A percentile compares a stretch with the other conserved stretches of the same genome.
These are phyloP conservation scores for Atherinomorus stipes DNA, from an alignment of 2,113 vertebrate species.

Conservation along the genomic window DNA sequence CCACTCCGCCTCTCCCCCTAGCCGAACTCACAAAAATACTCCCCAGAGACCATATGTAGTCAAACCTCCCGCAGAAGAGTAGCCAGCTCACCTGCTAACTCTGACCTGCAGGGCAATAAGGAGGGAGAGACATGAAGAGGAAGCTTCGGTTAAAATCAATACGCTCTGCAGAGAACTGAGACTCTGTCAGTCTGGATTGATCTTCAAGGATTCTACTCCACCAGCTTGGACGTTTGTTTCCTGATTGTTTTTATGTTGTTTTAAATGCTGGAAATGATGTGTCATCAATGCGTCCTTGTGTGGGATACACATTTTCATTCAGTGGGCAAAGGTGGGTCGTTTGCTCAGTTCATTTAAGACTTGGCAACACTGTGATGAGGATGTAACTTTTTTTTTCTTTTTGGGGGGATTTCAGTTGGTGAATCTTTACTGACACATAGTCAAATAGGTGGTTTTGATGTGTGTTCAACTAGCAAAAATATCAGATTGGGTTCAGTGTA, in stretches of 20 bases:
- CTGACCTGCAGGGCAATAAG: slow-evolving; percentile 29
- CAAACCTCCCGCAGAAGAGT: slow-evolving; percentile 16
- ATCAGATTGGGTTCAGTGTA: slow-evolving; percentile 21
- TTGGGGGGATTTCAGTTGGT: slow-evolving; percentile 48
- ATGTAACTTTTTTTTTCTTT: slow-evolving; percentile 37
- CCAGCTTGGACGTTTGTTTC: slow-evolving; percentile 71
- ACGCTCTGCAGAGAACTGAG: slow-evolving; percentile 54
- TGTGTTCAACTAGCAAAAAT: slow-evolving; percentile 30
- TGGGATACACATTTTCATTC: slow-evolving; percentile 34
- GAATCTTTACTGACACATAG: slow-evolving; percentile 36
- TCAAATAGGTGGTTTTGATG: slow-evolving; percentile 12
- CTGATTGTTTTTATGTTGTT: slow-evolving; percentile 66
- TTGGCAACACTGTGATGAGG: slow-evolving; percentile 60
- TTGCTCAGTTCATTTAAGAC: slow-evolving; percentile 30
- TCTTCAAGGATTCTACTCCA: slow-evolving; percentile 68
- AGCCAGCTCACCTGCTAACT: slow-evolving; percentile 18
- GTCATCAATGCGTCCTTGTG: slow-evolving; percentile 34
- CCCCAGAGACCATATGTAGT: slow-evolving; percentile 38
- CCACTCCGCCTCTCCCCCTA: slow-evolving; percentile 9
- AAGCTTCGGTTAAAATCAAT: slow-evolving; percentile 41
- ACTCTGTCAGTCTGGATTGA: slow-evolving; percentile 58
- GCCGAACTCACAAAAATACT: slow-evolving; percentile 41
- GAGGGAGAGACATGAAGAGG: slow-evolving; percentile 15
- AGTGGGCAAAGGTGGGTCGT: slow-evolving; percentile 16
- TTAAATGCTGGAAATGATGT: slow-evolving; percentile 41